Evolutionary conservation across 2,113 vertebrate genomes (phyloP).

Genomic region (Pangasianodon gigas): DNA sequence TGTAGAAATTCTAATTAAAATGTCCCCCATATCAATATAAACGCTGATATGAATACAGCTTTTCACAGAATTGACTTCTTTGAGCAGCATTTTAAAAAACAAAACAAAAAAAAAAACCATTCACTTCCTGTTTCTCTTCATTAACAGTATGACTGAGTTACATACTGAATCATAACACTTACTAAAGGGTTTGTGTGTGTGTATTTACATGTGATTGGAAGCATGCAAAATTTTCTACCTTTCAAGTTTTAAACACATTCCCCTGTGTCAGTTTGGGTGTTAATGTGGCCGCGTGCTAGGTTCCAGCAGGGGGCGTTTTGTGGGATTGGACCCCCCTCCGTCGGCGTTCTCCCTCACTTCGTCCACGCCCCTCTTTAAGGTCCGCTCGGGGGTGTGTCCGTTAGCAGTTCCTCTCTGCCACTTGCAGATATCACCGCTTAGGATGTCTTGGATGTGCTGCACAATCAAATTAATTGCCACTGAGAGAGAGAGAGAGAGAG

Average conservation of each 20-base stretch:
- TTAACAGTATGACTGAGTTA: not conserved
- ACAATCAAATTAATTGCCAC: constrained; percentile 98
- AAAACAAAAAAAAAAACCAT: not conserved
- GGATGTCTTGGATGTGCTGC: constrained; percentile 98
- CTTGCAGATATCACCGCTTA: constrained; percentile 90
- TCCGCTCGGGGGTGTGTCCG: constrained; percentile 72
- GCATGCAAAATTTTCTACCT: constrained; percentile 20
- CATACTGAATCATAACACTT: not conserved
- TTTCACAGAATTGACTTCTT: not conserved
- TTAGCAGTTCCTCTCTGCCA: constrained; percentile 83
- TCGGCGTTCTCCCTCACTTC: constrained; percentile 74
- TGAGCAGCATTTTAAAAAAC: not conserved
- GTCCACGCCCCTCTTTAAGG: constrained; percentile 78
- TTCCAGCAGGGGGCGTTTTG: constrained; percentile 87
- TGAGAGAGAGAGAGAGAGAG: constrained; percentile 54
- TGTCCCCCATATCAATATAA: not conserved
- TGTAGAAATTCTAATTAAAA: not conserved
- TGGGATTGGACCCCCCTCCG: constrained; percentile 54
- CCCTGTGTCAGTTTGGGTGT: constrained; percentile 19
- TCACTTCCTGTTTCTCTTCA: not conserved
- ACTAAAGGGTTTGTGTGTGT: constrained; percentile 5
- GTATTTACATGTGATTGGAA: constrained; percentile 1
- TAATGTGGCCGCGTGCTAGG: constrained; percentile 94
- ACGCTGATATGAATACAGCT: not conserved
- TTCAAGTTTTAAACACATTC: not conserved